Conservation (phyloP, 2,888 invertebrate genomes). For the Ectropis crepuscularia region DNA sequence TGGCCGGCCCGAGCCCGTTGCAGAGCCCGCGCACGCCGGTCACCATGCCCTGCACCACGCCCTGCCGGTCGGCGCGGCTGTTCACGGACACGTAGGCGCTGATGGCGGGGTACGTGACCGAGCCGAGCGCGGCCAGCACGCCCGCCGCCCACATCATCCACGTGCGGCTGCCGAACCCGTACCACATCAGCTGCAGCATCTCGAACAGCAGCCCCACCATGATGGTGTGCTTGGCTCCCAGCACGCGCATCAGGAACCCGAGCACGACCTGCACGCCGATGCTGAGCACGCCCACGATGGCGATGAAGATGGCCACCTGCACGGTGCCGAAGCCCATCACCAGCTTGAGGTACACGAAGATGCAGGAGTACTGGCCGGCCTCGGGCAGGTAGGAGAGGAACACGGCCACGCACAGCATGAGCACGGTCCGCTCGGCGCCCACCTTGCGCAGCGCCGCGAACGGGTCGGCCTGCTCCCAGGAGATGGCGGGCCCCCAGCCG, state of each 20-base stretch:
- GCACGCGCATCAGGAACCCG: constrained; percentile 91
- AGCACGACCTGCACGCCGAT: constrained; percentile 97
- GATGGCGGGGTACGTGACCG: constrained; percentile 99
- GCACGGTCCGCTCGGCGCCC: constrained; percentile 97
- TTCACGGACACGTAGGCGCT: constrained; percentile 99
- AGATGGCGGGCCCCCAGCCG: constrained; percentile 94
- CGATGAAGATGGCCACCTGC: constrained; percentile 99
- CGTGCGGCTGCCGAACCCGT: constrained; percentile 97
- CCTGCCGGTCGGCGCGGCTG: constrained; percentile 98
- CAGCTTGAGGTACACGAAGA: constrained; percentile 99
- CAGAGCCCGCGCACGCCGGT: constrained; percentile 99
- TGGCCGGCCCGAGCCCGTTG: constrained; percentile 98
- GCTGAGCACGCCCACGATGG: constrained; percentile 97
- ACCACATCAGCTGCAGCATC: constrained; percentile 98
- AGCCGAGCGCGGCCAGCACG: constrained; percentile 96
- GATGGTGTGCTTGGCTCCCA: constrained; percentile 98
- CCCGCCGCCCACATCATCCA: constrained; percentile 99
- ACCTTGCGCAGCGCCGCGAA: constrained; percentile 96
- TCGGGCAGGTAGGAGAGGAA: constrained; percentile 99
- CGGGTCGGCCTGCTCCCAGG: constrained; percentile 99
- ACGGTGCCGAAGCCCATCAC: constrained; percentile 98
- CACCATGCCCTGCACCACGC: constrained; percentile 98
- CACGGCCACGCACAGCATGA: constrained; percentile 98
- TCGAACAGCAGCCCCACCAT: constrained; percentile 98
- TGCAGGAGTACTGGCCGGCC: constrained; percentile 99